phyloP scores from a whole-genome alignment of 2,888 invertebrate genomes.

The Entomobrya multifasciata region DNA sequence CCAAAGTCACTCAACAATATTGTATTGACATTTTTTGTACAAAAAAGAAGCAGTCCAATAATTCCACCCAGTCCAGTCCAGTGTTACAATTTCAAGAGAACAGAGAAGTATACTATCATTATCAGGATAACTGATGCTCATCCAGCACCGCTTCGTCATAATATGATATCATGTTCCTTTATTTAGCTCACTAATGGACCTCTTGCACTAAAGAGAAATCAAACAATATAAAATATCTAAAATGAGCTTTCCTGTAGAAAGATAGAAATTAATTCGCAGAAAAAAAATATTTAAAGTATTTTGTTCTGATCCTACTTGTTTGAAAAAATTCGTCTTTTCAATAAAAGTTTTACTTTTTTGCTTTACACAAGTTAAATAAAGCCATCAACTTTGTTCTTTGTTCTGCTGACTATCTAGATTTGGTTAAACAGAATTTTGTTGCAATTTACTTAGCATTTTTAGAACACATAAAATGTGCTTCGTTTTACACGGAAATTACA shows the following conservation, averaged over 20 bases:
- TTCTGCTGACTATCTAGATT: not conserved
- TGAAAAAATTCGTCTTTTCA: not conserved
- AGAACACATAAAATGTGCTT: too few species aligned
- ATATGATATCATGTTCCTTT: too few species aligned
- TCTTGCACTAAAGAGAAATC: constrained; percentile 7
- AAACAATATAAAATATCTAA: constrained; percentile 25
- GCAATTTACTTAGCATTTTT: too few species aligned
- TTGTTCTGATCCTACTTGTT: too few species aligned
- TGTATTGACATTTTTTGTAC: too few species aligned
- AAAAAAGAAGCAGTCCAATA: too few species aligned
- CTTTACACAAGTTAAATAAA: not conserved
- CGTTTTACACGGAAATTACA: too few species aligned
- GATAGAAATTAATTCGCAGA: constrained; percentile 17
- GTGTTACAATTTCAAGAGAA: too few species aligned
- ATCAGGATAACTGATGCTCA: not conserved
- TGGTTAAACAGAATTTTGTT: not conserved
- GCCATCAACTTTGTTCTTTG: not conserved
- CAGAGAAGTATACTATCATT: too few species aligned
- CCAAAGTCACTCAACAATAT: too few species aligned
- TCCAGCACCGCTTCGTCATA: not conserved
- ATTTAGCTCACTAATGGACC: not conserved
- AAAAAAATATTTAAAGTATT: too few species aligned
- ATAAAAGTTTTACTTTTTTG: not conserved
- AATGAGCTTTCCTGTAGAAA: constrained; percentile 21
- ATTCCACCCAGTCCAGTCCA: too few species aligned